Evolutionary conservation across 1,140 invertebrate species (phyloP).

Genomic region (Hypothenemus hampei): DNA sequence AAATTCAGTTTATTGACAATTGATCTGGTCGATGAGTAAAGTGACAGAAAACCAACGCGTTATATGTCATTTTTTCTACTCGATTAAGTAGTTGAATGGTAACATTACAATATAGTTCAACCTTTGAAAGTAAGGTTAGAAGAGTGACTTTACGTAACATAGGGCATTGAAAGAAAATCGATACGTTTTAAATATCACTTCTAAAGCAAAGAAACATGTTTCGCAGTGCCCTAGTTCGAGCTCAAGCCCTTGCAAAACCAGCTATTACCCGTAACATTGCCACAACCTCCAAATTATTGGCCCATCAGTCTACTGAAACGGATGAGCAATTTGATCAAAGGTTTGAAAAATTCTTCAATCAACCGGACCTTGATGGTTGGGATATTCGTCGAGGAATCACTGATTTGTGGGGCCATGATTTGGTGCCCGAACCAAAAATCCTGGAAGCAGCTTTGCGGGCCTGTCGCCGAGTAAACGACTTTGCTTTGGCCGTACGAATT

Average conservation of each 20-base stretch:
- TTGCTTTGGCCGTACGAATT: slow-evolving; percentile 85
- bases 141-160: too few relatives aligned
- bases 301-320: slow-evolving; percentile 39
- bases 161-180: too few relatives aligned
- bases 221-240: slow-evolving; percentile 34
- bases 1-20: too few relatives aligned
- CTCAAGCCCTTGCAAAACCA: slow-evolving; percentile 30
- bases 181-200: too few relatives aligned
- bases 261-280: slow-evolving; percentile 26
- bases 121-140: too few relatives aligned
- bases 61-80: too few relatives aligned
- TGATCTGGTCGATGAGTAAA: too few relatives aligned
- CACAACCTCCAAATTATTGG: slow-evolving; percentile 18
- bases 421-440: slow-evolving; percentile 92
- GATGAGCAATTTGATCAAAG: slow-evolving; percentile 48
- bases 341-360: slow-evolving; percentile 82
- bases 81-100: too few relatives aligned
- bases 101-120: too few relatives aligned
- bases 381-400: slow-evolving; percentile 87
- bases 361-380: slow-evolving; percentile 92
- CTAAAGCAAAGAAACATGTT: slow-evolving; percentile 41
- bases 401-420: slow-evolving; percentile 80
- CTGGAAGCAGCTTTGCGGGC: slow-evolving; percentile 88
- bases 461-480: slow-evolving; percentile 91
- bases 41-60: too few relatives aligned